Conservation (phyloP, 1,140 invertebrate genomes). For the Apis florea region DNA sequence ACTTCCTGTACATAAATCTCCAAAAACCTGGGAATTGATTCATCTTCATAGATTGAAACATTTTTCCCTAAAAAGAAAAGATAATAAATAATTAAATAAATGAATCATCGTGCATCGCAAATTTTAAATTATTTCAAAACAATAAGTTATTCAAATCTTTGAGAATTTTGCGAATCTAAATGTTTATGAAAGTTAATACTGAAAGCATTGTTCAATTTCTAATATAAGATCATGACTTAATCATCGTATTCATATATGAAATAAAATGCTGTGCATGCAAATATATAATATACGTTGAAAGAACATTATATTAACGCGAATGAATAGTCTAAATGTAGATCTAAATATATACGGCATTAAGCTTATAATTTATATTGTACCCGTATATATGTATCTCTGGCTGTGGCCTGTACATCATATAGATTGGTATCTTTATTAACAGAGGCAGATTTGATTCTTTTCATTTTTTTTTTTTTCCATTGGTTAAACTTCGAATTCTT, state of each 20-base stretch:
- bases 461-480: neutral
- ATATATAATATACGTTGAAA: neutral
- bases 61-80: neutral
- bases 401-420: neutral
- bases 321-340: neutral
- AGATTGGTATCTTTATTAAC: constrained; percentile 13
- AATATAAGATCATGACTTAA: neutral
- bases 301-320: neutral
- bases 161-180: neutral
- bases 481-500: neutral
- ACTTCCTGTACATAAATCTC: neutral
- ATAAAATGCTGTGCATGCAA: neutral
- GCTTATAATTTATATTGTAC: constrained; percentile 1
- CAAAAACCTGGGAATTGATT: too few species aligned
- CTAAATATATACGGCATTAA: too few species aligned
- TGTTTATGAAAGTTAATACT: neutral
- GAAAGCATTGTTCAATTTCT: constrained; percentile 14
- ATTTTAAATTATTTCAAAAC: neutral
- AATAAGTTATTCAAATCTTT: neutral
- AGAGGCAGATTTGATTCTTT: neutral
- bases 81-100: neutral
- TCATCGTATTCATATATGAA: neutral
- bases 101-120: neutral
- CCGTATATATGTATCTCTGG: constrained; percentile 1
- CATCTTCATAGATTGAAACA: too few species aligned